Evolutionary conservation across 1,140 invertebrate species (phyloP), one percentile per base, ranked within the genome.

Genomic region (Nebria ingens): DNA sequence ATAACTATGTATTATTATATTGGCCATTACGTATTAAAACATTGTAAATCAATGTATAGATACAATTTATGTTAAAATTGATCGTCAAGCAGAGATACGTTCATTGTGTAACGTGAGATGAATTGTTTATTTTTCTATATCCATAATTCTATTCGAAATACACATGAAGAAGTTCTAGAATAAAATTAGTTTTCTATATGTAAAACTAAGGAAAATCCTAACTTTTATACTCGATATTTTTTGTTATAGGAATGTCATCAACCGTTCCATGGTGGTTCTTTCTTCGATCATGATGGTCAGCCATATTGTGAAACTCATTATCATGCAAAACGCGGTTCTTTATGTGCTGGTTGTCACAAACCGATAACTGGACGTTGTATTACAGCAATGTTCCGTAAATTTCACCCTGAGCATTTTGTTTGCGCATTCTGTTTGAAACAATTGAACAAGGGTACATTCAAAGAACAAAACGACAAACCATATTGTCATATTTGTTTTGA

Each of bases 221-320:
- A n/a, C n/a, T n/a, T n/a, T n/a, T n/a, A n/a, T n/a, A n/a, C n/a
- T n/a, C n/a, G n/a, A n/a, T 29, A 21, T 53, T 73, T 71, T 54
- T 58, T 57, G 49, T 78, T 74, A 25, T 74, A 96, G 92, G 91
- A 95, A 70, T 97, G 93, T 70, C 81, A 89, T 59, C 87, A 90
- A 69, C 89, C 91, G 15, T 97, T 97, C 76, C 86, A 91, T 65
- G 91, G 89, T 19, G 91, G 92, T 3, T 93, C 90, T 15, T 96
- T 95, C 76, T 96, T 93, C 67, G 93, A 96, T 71, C 92, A 97
- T 69, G 93, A 98, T 69, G 94, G 94, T 19, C 79, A 91, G 58
- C 95, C 96, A 0, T 97, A 97, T 69, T 99, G 96, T 71, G 95
- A 98, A 73, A 96, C 92, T 2, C 96, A 98, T 73, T 98, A 98